These are phyloP conservation scores for Zingel zingel DNA, from an alignment of 2,113 vertebrate species.

Conservation along the genomic window DNA sequence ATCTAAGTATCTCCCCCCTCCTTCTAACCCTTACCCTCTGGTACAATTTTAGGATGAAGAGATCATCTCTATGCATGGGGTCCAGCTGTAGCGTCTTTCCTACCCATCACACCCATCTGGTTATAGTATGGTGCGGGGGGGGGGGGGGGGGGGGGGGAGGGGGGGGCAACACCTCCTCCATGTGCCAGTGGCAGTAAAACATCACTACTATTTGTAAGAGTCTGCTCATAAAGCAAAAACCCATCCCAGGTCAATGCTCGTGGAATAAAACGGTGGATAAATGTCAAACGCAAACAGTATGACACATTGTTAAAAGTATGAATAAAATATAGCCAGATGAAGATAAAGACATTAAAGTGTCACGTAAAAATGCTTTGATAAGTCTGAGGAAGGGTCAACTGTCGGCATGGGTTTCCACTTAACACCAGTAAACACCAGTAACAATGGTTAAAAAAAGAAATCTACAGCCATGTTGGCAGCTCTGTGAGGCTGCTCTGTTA, in stretches of 20 bases:
- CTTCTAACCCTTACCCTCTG: background rate
- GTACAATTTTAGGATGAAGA: constrained; percentile 59
- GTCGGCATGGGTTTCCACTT: constrained; percentile 18
- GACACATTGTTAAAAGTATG: constrained; percentile 27
- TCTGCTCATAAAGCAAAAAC: constrained; percentile 43
- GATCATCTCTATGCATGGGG: constrained; percentile 53
- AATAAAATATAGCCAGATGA: constrained; percentile 7
- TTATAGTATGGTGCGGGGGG: constrained; percentile 11
- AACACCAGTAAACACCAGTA: background rate
- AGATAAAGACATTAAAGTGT: constrained; percentile 35
- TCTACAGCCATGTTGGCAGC: background rate
- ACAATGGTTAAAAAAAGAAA: background rate
- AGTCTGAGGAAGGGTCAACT: background rate
- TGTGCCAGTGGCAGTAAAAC: constrained; percentile 53
- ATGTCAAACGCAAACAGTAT: constrained; percentile 25
- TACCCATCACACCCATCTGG: constrained; percentile 51
- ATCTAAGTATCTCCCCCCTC: constrained; percentile 10
- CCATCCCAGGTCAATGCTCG: background rate
- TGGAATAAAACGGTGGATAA: constrained; percentile 6
- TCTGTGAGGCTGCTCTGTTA: background rate
- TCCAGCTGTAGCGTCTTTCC: constrained; percentile 42
- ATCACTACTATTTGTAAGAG: constrained; percentile 32
- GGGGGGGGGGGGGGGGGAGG: constrained; percentile 3
- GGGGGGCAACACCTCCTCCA: constrained; percentile 20
- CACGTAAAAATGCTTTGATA: constrained; percentile 48